Evolutionary conservation across 2,113 vertebrate genomes (phyloP).

Genomic region (Aldabrachelys gigantea): DNA sequence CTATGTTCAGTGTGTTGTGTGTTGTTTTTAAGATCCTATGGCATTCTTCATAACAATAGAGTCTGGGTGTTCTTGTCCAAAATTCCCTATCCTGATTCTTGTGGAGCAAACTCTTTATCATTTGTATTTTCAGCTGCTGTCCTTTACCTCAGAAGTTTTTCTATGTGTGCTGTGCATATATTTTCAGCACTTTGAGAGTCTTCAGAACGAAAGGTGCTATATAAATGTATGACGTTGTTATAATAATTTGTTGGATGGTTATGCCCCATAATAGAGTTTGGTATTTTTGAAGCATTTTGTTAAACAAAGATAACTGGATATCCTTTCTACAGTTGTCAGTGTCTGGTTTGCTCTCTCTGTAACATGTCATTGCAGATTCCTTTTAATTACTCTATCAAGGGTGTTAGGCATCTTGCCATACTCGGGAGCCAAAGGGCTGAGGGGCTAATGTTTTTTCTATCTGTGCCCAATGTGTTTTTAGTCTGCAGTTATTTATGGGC

Average conservation of each 20-base stretch:
- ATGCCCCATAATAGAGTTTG: not conserved
- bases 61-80: not conserved
- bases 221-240: constrained; percentile 17
- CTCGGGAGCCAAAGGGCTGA: constrained; percentile 45
- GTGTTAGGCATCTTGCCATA: constrained; percentile 45
- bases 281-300: not conserved
- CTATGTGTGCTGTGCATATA: not conserved
- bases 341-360: constrained; percentile 45
- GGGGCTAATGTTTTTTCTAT: constrained; percentile 54
- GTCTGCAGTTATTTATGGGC: constrained; percentile 63
- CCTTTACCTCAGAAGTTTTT: not conserved
- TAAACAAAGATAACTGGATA: not conserved
- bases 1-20: not conserved
- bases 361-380: constrained; percentile 46
- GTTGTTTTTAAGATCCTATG: not conserved
- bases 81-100: not conserved
- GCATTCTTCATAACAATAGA: not conserved
- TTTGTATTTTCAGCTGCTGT: not conserved
- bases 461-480: constrained; percentile 57
- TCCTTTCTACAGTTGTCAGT: not conserved
- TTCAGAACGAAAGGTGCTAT: constrained; percentile 5
- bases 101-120: not conserved
- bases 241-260: not conserved
- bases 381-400: constrained; percentile 63
- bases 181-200: constrained; percentile 26